Conservation (phyloP, 2,888 invertebrate genomes). For the Gymnocheta viridis region DNA sequence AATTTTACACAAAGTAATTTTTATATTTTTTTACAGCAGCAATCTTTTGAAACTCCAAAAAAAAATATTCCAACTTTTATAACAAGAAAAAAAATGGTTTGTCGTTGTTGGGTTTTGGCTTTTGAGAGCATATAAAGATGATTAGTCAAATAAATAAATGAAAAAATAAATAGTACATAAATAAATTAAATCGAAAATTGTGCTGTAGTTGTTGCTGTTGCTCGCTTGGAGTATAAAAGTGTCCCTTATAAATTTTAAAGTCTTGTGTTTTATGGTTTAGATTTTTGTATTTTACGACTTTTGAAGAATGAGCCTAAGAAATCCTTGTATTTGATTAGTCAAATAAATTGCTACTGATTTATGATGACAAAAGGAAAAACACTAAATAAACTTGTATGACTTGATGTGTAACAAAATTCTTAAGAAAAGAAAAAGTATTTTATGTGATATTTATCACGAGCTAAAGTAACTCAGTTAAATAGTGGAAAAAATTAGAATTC, state of each 20-base stretch:
- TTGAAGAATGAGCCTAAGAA: neutral
- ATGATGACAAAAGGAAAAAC: neutral
- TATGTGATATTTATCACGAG: too few species aligned
- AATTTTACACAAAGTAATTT: constrained; percentile 58
- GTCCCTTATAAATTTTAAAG: constrained; percentile 18
- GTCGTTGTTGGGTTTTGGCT: constrained; percentile 46
- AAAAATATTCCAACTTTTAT: constrained; percentile 29
- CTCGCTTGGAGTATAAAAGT: neutral
- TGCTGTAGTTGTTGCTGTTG: too few species aligned
- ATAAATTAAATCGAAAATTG: constrained; percentile 37
- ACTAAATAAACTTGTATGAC: too few species aligned
- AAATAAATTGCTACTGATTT: neutral
- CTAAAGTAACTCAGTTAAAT: too few species aligned
- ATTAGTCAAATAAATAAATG: constrained; percentile 51
- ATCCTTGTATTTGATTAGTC: neutral
- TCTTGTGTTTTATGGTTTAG: neutral
- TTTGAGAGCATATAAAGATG: constrained; percentile 32
- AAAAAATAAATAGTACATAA: too few species aligned
- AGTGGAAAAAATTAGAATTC: too few species aligned
- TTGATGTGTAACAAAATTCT: too few species aligned
- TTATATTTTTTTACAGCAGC: constrained; percentile 17
- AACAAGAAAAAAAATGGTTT: constrained; percentile 41
- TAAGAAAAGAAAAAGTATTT: too few species aligned
- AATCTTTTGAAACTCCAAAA: neutral
- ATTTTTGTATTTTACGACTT: neutral